A percentile compares a stretch with the other conserved stretches of the same genome.
These are phyloP conservation scores for Adelognathus sp. DNA, from an alignment of 2,888 invertebrate species.

Conservation along the genomic window DNA sequence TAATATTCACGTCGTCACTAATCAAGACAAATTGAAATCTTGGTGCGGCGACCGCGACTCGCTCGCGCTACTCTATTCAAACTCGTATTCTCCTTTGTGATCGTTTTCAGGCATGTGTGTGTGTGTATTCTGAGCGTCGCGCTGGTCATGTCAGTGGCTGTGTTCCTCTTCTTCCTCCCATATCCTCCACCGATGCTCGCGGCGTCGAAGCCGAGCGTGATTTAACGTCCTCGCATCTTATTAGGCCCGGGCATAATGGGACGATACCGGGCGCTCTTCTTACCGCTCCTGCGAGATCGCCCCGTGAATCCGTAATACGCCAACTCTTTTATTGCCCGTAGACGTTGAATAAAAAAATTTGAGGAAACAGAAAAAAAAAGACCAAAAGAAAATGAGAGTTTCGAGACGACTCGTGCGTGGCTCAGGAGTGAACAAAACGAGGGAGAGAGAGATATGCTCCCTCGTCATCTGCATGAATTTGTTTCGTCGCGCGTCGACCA, in stretches of 20 bases:
- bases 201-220: slow-evolving; percentile 63
- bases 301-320: slow-evolving; percentile 78
- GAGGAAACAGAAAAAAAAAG: slow-evolving; percentile 25
- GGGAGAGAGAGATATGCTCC: not conserved
- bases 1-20: slow-evolving; percentile 77
- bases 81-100: slow-evolving; percentile 46
- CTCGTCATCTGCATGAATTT: slow-evolving; percentile 73
- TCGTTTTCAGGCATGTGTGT: not conserved
- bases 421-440: slow-evolving; percentile 4
- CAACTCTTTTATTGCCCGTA: slow-evolving; percentile 62
- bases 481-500: slow-evolving; percentile 66
- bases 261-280: slow-evolving; percentile 1
- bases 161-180: slow-evolving; percentile 1
- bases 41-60: slow-evolving; percentile 52
- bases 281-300: slow-evolving; percentile 69
- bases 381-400: not conserved
- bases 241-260: slow-evolving; percentile 66
- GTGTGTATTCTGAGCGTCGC: not conserved
- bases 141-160: not conserved
- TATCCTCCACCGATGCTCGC: slow-evolving; percentile 39
- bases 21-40: slow-evolving; percentile 79
- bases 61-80: slow-evolving; percentile 57
- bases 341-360: slow-evolving; percentile 53
- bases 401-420: slow-evolving; percentile 44
- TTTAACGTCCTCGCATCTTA: slow-evolving; percentile 69